A percentile compares a stretch with the other conserved stretches of the same genome.
phyloP scores from a whole-genome alignment of 1,140 invertebrate species.

The Papilio machaon region DNA sequence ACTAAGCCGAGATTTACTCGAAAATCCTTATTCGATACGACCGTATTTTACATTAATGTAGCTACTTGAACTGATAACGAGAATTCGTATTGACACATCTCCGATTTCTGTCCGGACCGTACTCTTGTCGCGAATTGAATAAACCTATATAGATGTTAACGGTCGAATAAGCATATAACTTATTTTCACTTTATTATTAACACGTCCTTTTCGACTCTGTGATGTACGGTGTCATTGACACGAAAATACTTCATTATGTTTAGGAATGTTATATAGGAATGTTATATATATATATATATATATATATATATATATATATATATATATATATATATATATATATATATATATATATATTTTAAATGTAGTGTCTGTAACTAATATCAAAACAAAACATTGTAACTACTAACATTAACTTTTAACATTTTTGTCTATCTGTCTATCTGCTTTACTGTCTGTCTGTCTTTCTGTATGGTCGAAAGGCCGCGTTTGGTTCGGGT shows the following conservation, averaged over 20 bases:
- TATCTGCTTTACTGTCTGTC: no score
- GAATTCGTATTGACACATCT: conserved; percentile 37
- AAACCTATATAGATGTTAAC: conserved; percentile 18
- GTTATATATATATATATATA: no score
- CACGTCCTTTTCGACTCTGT: background rate
- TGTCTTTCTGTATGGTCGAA: no score
- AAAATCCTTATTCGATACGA: conserved; percentile 34
- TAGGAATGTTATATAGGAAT: background rate
- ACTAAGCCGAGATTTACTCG: conserved; percentile 17
- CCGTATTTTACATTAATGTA: conserved; percentile 9
- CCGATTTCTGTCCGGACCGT: conserved; percentile 20
- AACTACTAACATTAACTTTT: no score
- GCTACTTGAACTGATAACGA: conserved; percentile 29
- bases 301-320: no score
- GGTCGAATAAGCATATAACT: background rate
- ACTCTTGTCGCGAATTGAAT: conserved; percentile 27
- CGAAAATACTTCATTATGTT: background rate
- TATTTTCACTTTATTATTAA: conserved; percentile 19
- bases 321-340: no score
- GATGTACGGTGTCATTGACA: background rate
- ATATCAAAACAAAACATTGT: no score
- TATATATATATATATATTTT: no score
- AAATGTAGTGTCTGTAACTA: no score
- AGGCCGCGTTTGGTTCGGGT: no score
- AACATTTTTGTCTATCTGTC: no score